Evolutionary conservation across 2,113 vertebrate species (phyloP).

Genomic region (Haliaeetus leucogaster): DNA sequence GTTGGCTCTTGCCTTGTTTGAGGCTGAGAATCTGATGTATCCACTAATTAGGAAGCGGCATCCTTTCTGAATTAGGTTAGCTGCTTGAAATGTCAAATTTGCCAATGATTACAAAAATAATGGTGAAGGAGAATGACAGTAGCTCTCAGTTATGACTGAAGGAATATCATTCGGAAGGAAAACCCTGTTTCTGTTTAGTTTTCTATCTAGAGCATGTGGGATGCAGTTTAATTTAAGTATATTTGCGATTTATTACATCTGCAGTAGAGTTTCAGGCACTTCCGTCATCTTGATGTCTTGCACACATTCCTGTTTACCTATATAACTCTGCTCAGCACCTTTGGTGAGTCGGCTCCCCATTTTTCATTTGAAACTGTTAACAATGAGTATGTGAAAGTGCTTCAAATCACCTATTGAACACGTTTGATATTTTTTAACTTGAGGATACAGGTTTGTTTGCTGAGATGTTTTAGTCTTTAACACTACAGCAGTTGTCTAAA

Average conservation of each 20-base stretch:
- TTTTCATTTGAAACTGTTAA: not conserved
- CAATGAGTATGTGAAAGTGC: not conserved
- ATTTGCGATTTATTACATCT: slow-evolving; percentile 15
- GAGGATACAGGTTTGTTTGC: not conserved
- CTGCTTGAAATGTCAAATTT: slow-evolving; percentile 66
- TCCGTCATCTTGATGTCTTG: not conserved
- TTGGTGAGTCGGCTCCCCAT: not conserved
- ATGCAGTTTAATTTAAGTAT: not conserved
- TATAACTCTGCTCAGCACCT: not conserved
- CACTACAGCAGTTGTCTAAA: not conserved
- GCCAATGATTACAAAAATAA: slow-evolving; percentile 47
- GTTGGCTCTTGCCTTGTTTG: slow-evolving; percentile 3
- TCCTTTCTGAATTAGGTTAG: slow-evolving; percentile 64
- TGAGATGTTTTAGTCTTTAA: not conserved
- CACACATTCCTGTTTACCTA: not conserved
- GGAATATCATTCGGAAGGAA: not conserved
- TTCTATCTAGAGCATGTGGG: not conserved
- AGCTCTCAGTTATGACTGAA: not conserved
- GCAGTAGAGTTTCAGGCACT: not conserved
- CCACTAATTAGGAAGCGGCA: slow-evolving; percentile 55
- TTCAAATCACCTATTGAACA: not conserved
- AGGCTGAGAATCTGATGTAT: not conserved
- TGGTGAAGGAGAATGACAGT: not conserved
- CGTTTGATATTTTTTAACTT: not conserved
- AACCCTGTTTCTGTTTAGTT: not conserved